These are phyloP conservation scores for Ranitomeya imitator DNA, from an alignment of 2,113 vertebrate species.

Conservation along the genomic window DNA sequence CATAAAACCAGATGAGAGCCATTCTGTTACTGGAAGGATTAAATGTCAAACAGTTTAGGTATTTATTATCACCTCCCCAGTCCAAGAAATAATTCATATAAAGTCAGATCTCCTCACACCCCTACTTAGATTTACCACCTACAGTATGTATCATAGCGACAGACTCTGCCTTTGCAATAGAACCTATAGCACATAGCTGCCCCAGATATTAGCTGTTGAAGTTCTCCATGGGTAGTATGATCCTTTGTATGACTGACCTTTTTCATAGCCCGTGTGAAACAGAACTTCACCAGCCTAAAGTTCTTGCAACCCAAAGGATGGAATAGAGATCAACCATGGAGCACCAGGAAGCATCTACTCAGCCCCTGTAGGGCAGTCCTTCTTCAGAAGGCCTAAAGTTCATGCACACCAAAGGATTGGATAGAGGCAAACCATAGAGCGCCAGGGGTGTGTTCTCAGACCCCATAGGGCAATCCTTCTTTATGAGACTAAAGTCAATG, in stretches of 20 bases:
- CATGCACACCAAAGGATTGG: too few relatives aligned
- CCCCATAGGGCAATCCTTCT: too few relatives aligned
- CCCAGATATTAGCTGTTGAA: neutral
- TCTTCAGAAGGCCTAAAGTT: too few relatives aligned
- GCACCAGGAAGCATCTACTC: too few relatives aligned
- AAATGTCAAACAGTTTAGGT: neutral
- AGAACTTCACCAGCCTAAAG: neutral
- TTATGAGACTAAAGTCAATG: too few relatives aligned
- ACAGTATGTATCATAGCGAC: neutral
- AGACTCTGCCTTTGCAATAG: neutral
- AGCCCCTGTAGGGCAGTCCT: too few relatives aligned
- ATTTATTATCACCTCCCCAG: neutral
- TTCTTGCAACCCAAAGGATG: neutral
- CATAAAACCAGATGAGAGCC: slow-evolving; percentile 13
- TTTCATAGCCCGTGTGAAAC: neutral
- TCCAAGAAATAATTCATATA: neutral
- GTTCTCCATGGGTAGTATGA: neutral
- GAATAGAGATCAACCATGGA: too few relatives aligned
- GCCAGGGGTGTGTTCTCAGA: too few relatives aligned
- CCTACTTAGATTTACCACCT: too few relatives aligned
- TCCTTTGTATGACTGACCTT: neutral
- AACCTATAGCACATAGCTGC: neutral
- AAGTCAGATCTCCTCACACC: neutral
- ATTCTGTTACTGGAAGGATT: neutral
- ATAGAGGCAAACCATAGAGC: too few relatives aligned